Conservation (phyloP, 2,888 invertebrate species). For the Megaustenia siamemsis region DNA sequence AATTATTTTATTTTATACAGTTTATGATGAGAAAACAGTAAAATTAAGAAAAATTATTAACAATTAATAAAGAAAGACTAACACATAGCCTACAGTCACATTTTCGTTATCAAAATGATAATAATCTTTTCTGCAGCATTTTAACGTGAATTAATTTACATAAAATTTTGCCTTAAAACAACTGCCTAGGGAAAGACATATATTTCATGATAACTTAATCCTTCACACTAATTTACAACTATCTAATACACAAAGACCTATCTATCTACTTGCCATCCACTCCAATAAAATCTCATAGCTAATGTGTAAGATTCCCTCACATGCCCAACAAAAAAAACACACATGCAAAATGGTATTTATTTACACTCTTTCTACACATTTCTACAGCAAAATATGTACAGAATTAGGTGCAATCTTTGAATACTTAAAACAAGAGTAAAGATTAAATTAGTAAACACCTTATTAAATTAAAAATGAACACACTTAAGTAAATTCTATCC, state of each 20-base stretch:
- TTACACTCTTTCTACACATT: slow-evolving; percentile 12
- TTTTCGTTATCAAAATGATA: too few species aligned
- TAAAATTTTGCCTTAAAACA: not conserved
- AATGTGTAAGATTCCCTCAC: slow-evolving; percentile 12
- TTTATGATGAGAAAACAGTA: too few species aligned
- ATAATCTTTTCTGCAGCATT: not conserved
- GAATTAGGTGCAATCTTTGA: not conserved
- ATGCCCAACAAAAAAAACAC: slow-evolving; percentile 4
- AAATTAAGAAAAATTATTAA: too few species aligned
- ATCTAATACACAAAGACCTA: slow-evolving; percentile 2
- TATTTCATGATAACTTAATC: not conserved
- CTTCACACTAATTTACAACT: not conserved
- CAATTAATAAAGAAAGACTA: too few species aligned
- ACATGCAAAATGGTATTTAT: slow-evolving; percentile 19
- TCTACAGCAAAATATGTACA: not conserved
- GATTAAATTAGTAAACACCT: too few species aligned
- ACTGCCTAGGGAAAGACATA: not conserved
- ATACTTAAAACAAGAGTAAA: not conserved
- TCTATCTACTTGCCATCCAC: not conserved
- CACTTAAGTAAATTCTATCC: too few species aligned
- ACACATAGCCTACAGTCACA: too few species aligned
- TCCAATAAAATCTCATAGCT: not conserved
- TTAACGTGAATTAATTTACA: not conserved
- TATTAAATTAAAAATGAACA: too few species aligned
- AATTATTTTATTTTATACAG: too few species aligned